Percentiles rank a stretch among this genome's conserved stretches.
Evolutionary conservation across 2,113 vertebrate species (phyloP).

Genomic region (Xiphorhynchus elegans): DNA sequence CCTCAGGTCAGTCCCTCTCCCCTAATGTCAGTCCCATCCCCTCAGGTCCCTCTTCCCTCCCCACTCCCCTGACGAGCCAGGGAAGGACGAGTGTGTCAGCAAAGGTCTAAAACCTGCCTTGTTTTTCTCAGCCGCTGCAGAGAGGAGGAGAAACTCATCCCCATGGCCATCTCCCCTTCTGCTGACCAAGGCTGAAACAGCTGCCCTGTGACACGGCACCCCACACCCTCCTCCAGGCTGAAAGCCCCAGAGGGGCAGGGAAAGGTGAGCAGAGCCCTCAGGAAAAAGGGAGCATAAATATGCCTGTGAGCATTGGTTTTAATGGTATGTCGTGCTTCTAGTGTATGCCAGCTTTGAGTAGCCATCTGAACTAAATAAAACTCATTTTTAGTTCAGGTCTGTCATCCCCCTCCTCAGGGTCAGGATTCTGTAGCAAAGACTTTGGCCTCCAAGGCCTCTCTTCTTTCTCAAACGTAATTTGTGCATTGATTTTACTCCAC

Average conservation of each 20-base stretch:
- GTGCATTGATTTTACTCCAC: neutral
- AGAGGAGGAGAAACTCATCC: neutral
- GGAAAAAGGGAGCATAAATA: too few relatives aligned
- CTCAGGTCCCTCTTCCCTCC: neutral
- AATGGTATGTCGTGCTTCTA: too few relatives aligned
- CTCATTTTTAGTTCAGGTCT: too few relatives aligned
- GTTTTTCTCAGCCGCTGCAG: neutral
- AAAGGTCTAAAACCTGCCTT: neutral
- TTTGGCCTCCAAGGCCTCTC: neutral
- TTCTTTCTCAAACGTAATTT: neutral
- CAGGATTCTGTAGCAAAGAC: neutral
- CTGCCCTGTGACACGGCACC: neutral
- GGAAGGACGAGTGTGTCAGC: neutral
- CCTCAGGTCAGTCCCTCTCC: too few relatives aligned
- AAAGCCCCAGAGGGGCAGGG: neutral
- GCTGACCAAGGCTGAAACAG: neutral
- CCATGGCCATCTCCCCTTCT: neutral
- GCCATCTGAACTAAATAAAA: neutral
- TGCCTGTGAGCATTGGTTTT: neutral
- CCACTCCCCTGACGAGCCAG: too few relatives aligned
- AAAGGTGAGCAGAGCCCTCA: neutral
- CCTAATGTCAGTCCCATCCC: too few relatives aligned
- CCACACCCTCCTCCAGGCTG: neutral
- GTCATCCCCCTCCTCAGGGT: too few relatives aligned
- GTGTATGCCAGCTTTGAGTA: neutral